phyloP scores from a whole-genome alignment of 2,113 vertebrate genomes.

The Ageneiosus marmoratus region DNA sequence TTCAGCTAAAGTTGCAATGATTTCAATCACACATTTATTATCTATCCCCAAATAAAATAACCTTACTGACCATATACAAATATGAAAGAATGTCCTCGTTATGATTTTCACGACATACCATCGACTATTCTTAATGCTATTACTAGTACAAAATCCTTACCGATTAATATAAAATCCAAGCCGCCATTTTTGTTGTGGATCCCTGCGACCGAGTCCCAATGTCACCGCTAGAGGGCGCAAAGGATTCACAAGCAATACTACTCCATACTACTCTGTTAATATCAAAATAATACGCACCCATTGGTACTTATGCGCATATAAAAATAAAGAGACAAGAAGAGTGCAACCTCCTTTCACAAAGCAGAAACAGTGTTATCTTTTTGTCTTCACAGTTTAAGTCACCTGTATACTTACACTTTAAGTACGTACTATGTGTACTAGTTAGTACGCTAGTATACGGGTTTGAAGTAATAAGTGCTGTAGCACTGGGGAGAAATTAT shows the following conservation, averaged over 20 bases:
- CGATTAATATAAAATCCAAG: not conserved
- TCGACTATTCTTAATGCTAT: not conserved
- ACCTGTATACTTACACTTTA: not conserved
- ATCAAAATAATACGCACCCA: not conserved
- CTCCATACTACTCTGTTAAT: not conserved
- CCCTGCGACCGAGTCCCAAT: not conserved
- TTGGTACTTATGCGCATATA: not conserved
- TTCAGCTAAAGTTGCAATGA: not conserved
- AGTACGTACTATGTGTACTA: not conserved
- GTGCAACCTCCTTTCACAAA: not conserved
- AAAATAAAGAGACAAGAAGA: not conserved
- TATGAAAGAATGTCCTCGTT: not conserved
- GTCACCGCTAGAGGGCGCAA: constrained; percentile 1
- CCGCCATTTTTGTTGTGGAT: constrained; percentile 31
- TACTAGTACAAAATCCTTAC: not conserved
- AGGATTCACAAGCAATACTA: not conserved
- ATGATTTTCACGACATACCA: not conserved
- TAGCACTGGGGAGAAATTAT: not conserved
- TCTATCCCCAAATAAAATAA: not conserved
- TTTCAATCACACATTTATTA: not conserved
- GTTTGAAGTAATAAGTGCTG: not conserved
- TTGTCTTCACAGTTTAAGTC: not conserved
- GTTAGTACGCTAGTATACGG: not conserved
- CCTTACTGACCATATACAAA: not conserved
- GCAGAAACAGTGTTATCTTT: not conserved